Evolutionary conservation across 2,888 invertebrate genomes (phyloP).

Genomic region (Diloba caeruleocephala): DNA sequence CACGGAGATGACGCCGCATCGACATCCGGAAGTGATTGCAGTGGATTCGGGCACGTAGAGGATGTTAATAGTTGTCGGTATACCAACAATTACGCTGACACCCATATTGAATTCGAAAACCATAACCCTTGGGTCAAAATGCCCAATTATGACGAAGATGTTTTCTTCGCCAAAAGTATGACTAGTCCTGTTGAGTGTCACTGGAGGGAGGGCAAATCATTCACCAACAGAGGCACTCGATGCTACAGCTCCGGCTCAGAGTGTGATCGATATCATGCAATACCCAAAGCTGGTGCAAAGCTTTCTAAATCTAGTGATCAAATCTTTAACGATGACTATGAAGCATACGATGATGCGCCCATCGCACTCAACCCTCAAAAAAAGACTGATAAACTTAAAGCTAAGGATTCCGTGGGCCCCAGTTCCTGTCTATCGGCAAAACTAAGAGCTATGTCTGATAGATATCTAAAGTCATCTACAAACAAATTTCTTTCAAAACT

Average conservation of each 20-base stretch:
- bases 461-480: conserved; percentile 92
- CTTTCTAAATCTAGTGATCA: conserved; percentile 88
- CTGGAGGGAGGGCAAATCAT: conserved; percentile 81
- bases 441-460: conserved; percentile 92
- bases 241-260: conserved; percentile 88
- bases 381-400: conserved; percentile 86
- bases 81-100: conserved; percentile 72
- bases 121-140: conserved; percentile 86
- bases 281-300: conserved; percentile 81
- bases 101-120: conserved; percentile 84
- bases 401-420: conserved; percentile 82
- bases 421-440: conserved; percentile 92
- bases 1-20: conserved; percentile 85
- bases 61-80: conserved; percentile 78
- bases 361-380: conserved; percentile 75
- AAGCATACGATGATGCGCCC: conserved; percentile 71
- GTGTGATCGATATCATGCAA: conserved; percentile 83
- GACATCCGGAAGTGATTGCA: conserved; percentile 87
- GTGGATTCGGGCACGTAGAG: conserved; percentile 84
- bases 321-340: conserved; percentile 87
- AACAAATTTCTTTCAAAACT: conserved; percentile 92
- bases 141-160: conserved; percentile 84
- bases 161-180: conserved; percentile 79
- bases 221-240: conserved; percentile 79
- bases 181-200: conserved; percentile 76